Percentiles rank a stretch among this genome's conserved stretches.
These are phyloP conservation scores for Hoplodrina blanda DNA, from an alignment of 2,888 invertebrate species.

Conservation along the genomic window DNA sequence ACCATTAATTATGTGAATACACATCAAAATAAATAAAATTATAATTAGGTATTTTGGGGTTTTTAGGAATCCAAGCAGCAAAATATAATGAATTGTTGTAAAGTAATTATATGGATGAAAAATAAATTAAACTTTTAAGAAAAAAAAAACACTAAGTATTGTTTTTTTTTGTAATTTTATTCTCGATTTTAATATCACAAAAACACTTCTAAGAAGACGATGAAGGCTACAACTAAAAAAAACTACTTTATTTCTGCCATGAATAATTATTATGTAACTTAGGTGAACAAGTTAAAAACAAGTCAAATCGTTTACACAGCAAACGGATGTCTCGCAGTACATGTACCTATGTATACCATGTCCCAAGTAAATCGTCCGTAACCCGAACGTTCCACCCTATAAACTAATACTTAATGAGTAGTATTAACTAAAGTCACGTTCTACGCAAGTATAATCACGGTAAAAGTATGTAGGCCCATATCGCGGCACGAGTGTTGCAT, in stretches of 20 bases:
- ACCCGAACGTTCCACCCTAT: conserved; percentile 20
- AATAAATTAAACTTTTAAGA: too few relatives aligned
- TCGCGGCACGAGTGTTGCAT: conserved; percentile 41
- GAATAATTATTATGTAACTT: too few relatives aligned
- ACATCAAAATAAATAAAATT: background rate
- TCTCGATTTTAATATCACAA: too few relatives aligned
- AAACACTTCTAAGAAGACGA: too few relatives aligned
- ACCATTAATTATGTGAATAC: conserved; percentile 14
- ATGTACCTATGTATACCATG: background rate
- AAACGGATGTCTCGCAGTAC: conserved; percentile 17
- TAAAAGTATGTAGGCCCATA: conserved; percentile 58
- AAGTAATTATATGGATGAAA: conserved; percentile 9
- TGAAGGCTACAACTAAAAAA: too few relatives aligned
- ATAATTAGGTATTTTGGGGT: background rate
- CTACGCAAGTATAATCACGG: conserved; percentile 48
- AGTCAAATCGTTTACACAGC: background rate
- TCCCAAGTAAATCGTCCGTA: conserved; percentile 13
- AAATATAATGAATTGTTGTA: conserved; percentile 13
- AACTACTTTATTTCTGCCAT: too few relatives aligned
- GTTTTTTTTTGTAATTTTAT: too few relatives aligned
- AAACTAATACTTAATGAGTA: conserved; percentile 23
- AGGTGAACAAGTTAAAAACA: too few relatives aligned
- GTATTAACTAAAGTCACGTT: conserved; percentile 47
- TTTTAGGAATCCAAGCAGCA: background rate
- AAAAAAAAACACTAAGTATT: too few relatives aligned